phyloP scores from a whole-genome alignment of 2,888 invertebrate species.

The Blera fallax region DNA sequence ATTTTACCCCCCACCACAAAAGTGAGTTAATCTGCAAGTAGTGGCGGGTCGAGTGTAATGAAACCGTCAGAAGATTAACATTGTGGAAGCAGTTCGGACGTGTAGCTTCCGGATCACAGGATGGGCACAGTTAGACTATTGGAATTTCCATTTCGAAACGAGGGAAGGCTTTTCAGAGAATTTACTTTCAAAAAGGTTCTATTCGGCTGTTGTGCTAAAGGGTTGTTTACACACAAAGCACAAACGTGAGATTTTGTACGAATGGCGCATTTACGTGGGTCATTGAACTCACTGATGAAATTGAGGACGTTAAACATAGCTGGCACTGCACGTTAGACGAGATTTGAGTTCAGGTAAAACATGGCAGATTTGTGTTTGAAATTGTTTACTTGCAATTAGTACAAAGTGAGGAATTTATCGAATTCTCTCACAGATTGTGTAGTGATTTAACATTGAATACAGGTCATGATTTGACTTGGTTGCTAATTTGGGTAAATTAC shows the following conservation, averaged over 20 bases:
- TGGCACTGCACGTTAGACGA: constrained; percentile 5
- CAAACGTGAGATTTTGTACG: constrained; percentile 45
- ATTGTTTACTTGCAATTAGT: constrained; percentile 63
- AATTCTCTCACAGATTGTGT: constrained; percentile 23
- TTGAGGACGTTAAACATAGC: constrained; percentile 34
- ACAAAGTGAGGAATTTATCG: constrained; percentile 49
- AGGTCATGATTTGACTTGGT: constrained; percentile 27
- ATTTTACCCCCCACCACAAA: constrained; percentile 25
- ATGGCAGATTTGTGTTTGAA: constrained; percentile 2
- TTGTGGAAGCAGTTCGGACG: constrained; percentile 43
- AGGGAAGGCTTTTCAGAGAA: constrained; percentile 16
- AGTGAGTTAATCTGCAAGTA: constrained; percentile 31
- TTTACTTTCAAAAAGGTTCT: constrained; percentile 43
- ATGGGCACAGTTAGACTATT: constrained; percentile 21
- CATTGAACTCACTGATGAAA: constrained; percentile 44
- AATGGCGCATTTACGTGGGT: constrained; percentile 29
- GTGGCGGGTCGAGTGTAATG: constrained; percentile 49
- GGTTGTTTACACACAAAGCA: constrained; percentile 53
- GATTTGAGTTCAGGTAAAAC: constrained; percentile 9
- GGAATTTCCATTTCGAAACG: constrained; percentile 54
- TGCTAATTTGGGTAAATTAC: constrained; percentile 25
- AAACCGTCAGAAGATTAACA: constrained; percentile 63
- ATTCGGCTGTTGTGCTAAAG: constrained; percentile 29
- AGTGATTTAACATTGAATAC: constrained; percentile 7
- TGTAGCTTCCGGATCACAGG: neutral